Evolutionary conservation across 2,888 invertebrate species (phyloP).

Genomic region (Shargacucullia verbasci): DNA sequence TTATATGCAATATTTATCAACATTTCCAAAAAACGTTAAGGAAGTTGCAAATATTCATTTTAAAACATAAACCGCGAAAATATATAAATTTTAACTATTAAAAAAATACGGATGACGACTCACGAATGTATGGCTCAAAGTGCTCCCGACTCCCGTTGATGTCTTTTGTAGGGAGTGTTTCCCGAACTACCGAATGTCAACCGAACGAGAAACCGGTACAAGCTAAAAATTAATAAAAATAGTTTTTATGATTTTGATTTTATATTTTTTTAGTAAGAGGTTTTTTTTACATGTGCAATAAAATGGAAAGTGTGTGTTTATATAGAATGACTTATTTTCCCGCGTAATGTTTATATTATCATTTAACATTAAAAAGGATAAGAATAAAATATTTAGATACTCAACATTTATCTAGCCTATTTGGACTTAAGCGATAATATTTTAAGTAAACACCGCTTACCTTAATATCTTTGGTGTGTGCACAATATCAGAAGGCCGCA

Average conservation of each 20-base stretch:
- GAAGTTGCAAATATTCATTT: neutral
- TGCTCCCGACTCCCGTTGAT: constrained; percentile 68
- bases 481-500: constrained; percentile 56
- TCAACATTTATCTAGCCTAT: constrained; percentile 39
- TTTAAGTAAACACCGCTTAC: constrained; percentile 68
- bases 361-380: constrained; percentile 24
- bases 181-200: neutral
- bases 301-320: too few relatives aligned
- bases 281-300: too few relatives aligned
- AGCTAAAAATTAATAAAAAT: neutral
- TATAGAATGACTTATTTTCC: too few relatives aligned
- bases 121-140: too few relatives aligned
- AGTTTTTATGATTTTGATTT: neutral
- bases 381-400: constrained; percentile 30
- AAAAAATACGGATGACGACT: too few relatives aligned
- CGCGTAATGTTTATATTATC: constrained; percentile 8
- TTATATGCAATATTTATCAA: constrained; percentile 33
- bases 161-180: constrained; percentile 71
- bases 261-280: neutral
- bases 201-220: neutral
- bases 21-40: constrained; percentile 6
- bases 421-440: constrained; percentile 41
- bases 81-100: too few relatives aligned
- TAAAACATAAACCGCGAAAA: too few relatives aligned
- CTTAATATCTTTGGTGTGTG: constrained; percentile 84